Evolutionary conservation across 1,140 invertebrate genomes (phyloP).

Genomic region (Chionoecetes opilio): DNA sequence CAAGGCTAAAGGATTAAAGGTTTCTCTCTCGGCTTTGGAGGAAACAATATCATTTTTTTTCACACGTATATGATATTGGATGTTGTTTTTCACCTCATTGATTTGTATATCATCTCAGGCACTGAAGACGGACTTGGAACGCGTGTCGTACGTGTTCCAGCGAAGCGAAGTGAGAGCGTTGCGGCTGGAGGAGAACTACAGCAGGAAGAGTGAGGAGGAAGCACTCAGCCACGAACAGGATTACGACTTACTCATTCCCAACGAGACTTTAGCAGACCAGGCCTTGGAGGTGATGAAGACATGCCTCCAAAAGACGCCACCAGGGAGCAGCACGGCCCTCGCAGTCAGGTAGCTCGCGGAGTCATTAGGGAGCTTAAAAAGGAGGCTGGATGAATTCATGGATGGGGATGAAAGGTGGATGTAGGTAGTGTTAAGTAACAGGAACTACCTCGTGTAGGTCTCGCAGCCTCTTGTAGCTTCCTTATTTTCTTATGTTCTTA

Average conservation of each 20-base stretch:
- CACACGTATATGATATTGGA: no score
- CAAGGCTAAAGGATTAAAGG: no score
- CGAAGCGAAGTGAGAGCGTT: constrained; percentile 52
- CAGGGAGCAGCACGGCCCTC: constrained; percentile 46
- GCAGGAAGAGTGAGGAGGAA: constrained; percentile 72
- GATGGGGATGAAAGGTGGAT: no score
- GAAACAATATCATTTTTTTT: no score
- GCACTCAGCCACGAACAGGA: constrained; percentile 67
- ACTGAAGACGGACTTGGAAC: constrained; percentile 71
- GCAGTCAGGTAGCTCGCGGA: constrained; percentile 63
- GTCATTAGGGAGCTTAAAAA: no score
- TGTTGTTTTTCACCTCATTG: no score
- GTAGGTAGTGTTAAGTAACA: no score
- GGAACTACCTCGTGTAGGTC: no score
- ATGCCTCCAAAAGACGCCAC: constrained; percentile 71
- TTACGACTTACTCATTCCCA: constrained; percentile 73
- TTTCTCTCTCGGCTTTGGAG: no score
- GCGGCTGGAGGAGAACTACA: constrained; percentile 48
- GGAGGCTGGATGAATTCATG: background rate
- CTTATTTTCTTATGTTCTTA: no score
- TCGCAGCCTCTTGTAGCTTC: no score
- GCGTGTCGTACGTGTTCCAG: constrained; percentile 68
- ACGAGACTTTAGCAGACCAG: constrained; percentile 69
- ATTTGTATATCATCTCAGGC: constrained; percentile 58
- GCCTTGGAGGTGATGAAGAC: constrained; percentile 75